A percentile compares a stretch with the other conserved stretches of the same genome.
phyloP scores from a whole-genome alignment of 2,888 invertebrate species.

The Shargacucullia verbasci region DNA sequence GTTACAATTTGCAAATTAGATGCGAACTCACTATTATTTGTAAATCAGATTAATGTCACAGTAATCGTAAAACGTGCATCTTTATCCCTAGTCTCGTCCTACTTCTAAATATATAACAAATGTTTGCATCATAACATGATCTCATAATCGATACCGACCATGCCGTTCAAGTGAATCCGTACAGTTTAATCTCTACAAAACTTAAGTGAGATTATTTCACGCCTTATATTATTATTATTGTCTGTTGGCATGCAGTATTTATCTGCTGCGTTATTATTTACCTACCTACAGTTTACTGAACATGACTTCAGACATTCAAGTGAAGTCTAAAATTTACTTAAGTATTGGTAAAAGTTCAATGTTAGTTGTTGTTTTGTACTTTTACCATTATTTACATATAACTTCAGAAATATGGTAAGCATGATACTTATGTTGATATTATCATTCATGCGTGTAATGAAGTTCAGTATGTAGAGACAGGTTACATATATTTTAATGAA shows the following conservation, averaged over 20 bases:
- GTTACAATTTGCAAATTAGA: not conserved
- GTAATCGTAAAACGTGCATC: conserved; percentile 17
- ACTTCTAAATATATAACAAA: conserved; percentile 45
- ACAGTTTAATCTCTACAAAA: conserved; percentile 51
- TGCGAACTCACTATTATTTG: not conserved
- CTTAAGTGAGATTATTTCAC: conserved; percentile 47
- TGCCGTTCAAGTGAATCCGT: conserved; percentile 52
- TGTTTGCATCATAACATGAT: conserved; percentile 47
- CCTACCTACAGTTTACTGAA: no score
- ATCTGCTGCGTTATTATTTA: no score
- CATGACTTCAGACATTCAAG: no score
- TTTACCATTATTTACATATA: no score
- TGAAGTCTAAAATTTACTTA: no score
- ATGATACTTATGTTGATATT: no score
- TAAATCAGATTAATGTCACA: conserved; percentile 3
- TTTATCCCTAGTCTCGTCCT: conserved; percentile 30
- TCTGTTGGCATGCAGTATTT: conserved; percentile 17
- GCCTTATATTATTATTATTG: conserved; percentile 12
- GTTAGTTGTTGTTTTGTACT: no score
- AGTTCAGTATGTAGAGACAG: no score
- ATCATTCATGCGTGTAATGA: no score
- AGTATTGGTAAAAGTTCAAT: no score
- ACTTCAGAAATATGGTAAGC: no score
- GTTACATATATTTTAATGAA: no score
- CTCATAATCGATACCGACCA: conserved; percentile 50